These are phyloP conservation scores for Leucophora obtusa DNA, from an alignment of 2,888 invertebrate genomes.

Conservation along the genomic window DNA sequence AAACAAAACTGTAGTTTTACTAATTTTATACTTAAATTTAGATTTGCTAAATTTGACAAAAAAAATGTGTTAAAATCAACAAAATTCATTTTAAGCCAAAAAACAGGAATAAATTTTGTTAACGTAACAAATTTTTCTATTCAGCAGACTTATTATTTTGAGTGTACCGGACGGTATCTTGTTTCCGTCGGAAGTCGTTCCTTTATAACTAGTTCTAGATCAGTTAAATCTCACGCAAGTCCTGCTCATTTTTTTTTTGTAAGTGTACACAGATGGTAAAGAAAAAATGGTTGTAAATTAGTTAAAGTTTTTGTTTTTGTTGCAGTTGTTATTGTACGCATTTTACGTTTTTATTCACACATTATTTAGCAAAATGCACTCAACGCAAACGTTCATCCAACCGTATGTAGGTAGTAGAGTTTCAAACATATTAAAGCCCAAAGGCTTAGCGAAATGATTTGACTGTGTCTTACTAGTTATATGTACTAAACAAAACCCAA, in stretches of 20 bases:
- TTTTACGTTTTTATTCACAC: slow-evolving; percentile 60
- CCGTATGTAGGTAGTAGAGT: slow-evolving; percentile 43
- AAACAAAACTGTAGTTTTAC: no score
- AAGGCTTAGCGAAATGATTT: slow-evolving; percentile 41
- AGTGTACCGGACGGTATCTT: no score
- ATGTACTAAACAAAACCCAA: slow-evolving; percentile 37
- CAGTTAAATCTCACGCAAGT: no score
- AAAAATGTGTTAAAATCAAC: no score
- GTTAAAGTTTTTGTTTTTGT: slow-evolving; percentile 1
- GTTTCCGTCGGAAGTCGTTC: no score
- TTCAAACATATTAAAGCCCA: slow-evolving; percentile 44
- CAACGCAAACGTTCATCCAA: slow-evolving; percentile 18
- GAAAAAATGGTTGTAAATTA: slow-evolving; percentile 13
- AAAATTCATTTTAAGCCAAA: no score
- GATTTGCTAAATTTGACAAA: no score
- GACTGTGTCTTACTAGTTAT: slow-evolving; percentile 19
- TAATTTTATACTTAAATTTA: no score
- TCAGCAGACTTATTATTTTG: no score
- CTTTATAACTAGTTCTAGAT: no score
- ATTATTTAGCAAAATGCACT: slow-evolving; percentile 57
- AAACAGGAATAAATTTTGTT: no score
- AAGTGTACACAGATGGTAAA: slow-evolving; percentile 15
- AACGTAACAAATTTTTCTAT: no score
- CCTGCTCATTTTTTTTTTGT: not conserved
- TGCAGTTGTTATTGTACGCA: slow-evolving; percentile 43